Evolutionary conservation across 2,797 vertebrate genomes (phyloP).

Genomic region (Helostoma temminkii): DNA sequence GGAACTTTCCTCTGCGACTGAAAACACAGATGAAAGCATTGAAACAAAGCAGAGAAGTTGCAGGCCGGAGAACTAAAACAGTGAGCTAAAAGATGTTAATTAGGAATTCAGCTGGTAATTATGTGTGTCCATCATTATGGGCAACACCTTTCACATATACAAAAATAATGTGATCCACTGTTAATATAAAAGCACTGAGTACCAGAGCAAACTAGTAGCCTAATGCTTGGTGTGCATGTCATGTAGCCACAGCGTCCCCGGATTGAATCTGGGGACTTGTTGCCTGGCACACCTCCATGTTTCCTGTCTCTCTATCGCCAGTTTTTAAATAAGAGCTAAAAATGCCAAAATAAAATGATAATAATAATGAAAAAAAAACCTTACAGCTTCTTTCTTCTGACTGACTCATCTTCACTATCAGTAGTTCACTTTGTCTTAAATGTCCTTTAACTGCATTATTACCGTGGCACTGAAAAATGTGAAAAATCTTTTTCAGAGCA

Average conservation of each 20-base stretch:
- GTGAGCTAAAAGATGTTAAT: not conserved
- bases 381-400: conserved; percentile 2
- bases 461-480: not conserved
- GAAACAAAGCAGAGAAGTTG: not conserved
- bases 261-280: too few relatives aligned
- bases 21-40: not conserved
- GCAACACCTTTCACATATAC: too few relatives aligned
- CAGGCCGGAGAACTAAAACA: not conserved
- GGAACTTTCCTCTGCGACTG: not conserved
- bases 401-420: not conserved
- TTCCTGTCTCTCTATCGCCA: too few relatives aligned
- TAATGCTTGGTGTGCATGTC: too few relatives aligned
- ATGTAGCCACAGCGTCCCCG: too few relatives aligned
- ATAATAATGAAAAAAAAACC: too few relatives aligned
- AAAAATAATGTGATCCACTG: not conserved
- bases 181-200: not conserved
- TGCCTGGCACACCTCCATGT: too few relatives aligned
- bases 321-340: too few relatives aligned
- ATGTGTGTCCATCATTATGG: too few relatives aligned
- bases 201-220: too few relatives aligned
- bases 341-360: too few relatives aligned
- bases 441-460: not conserved
- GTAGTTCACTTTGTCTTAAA: not conserved
- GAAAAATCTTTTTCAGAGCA: not conserved
- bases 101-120: too few relatives aligned